Percentiles rank a stretch among this genome's conserved stretches.
Conservation (phyloP, 2,888 invertebrate genomes). For the Cynaeus angustus region DNA sequence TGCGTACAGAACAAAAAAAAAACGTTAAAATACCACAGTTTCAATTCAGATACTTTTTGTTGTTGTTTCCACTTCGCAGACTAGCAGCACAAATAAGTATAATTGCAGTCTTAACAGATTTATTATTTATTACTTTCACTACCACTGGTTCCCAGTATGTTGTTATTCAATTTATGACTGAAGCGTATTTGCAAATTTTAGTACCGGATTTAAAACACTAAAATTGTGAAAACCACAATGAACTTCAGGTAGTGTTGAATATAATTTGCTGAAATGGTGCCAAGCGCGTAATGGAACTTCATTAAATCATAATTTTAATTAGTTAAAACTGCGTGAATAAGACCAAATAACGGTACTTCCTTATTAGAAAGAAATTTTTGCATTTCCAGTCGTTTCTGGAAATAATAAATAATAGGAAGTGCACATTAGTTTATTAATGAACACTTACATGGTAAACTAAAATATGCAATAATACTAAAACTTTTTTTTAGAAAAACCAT, state of each 20-base stretch:
- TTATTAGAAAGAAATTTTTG: conserved; percentile 28
- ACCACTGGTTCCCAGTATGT: conserved; percentile 10
- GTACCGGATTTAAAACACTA: not conserved
- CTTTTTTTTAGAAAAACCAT: not conserved
- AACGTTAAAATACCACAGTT: too few species aligned
- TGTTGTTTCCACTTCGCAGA: not conserved
- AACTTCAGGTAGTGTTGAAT: conserved; percentile 11
- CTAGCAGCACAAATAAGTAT: not conserved
- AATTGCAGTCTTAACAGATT: conserved; percentile 18
- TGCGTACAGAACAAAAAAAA: too few species aligned
- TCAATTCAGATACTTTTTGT: too few species aligned
- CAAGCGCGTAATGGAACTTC: conserved; percentile 43
- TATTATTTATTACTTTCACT: conserved; percentile 38
- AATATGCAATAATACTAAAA: not conserved
- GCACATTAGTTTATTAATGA: not conserved
- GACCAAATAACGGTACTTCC: conserved; percentile 40
- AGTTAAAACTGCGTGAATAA: conserved; percentile 44
- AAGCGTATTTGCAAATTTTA: not conserved
- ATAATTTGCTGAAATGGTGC: conserved; percentile 44
- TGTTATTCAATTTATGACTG: conserved; percentile 24
- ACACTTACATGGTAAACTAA: too few species aligned
- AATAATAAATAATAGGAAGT: conserved; percentile 4
- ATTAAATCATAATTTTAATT: conserved; percentile 44
- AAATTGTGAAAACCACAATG: not conserved
- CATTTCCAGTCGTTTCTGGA: conserved; percentile 6